These are phyloP conservation scores for Noctua fimbriata DNA, from an alignment of 2,888 invertebrate species.

Conservation along the genomic window DNA sequence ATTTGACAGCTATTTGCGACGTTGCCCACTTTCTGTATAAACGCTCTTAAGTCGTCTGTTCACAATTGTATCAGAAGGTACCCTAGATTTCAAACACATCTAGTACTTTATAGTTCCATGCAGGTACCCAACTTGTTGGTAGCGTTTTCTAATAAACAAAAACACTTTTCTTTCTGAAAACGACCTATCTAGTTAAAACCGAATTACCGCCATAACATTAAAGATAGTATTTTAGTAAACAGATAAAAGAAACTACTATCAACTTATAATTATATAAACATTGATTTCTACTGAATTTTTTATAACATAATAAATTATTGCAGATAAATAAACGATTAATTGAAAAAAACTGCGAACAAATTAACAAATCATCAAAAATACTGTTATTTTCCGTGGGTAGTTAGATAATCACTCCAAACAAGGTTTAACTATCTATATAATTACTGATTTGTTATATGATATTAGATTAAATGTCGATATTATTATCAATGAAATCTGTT, in stretches of 20 bases:
- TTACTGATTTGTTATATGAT: conserved; percentile 43
- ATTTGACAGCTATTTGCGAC: too few species aligned
- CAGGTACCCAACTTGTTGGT: too few species aligned
- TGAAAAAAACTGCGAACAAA: not conserved
- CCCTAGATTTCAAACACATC: too few species aligned
- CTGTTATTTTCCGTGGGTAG: conserved; percentile 12
- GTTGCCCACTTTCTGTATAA: too few species aligned
- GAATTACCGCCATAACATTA: not conserved
- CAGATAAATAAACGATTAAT: conserved; percentile 18
- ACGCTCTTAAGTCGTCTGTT: too few species aligned
- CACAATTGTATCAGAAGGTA: too few species aligned
- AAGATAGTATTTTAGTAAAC: not conserved
- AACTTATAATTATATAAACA: not conserved
- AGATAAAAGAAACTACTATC: not conserved
- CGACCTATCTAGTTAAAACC: not conserved
- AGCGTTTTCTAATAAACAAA: too few species aligned
- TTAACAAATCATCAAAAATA: not conserved
- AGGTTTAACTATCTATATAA: conserved; percentile 29
- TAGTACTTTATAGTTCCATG: too few species aligned
- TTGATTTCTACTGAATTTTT: not conserved
- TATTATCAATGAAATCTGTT: conserved; percentile 15
- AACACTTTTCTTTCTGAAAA: too few species aligned
- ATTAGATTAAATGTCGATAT: conserved; percentile 7
- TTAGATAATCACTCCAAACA: not conserved
- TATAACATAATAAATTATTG: not conserved